A percentile compares a stretch with the other conserved stretches of the same genome.
phyloP scores from a whole-genome alignment of 2,888 invertebrate species.

The Spicauda simplicius region DNA sequence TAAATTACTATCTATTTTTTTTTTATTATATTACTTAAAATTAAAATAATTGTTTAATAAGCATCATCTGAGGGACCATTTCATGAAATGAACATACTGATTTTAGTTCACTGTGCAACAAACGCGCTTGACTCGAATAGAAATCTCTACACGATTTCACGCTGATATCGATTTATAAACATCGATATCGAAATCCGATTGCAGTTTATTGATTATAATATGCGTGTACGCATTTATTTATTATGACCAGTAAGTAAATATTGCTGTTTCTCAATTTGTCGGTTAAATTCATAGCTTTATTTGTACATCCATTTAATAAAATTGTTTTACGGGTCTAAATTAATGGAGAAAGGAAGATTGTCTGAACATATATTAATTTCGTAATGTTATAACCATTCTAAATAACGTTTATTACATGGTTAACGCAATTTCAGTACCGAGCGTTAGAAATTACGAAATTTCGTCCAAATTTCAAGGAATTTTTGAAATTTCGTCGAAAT shows the following conservation, averaged over 20 bases:
- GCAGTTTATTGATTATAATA: constrained; percentile 35
- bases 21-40: too few species aligned
- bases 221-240: constrained; percentile 35
- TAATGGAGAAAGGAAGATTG: not conserved
- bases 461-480: too few species aligned
- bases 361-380: not conserved
- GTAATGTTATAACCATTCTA: not conserved
- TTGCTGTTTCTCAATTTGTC: constrained; percentile 32
- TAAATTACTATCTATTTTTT: too few species aligned
- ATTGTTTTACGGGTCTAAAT: constrained; percentile 12
- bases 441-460: too few species aligned
- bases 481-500: too few species aligned
- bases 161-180: constrained; percentile 48
- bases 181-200: constrained; percentile 40
- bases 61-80: not conserved
- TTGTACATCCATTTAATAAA: constrained; percentile 17
- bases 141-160: constrained; percentile 47
- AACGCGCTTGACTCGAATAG: constrained; percentile 48
- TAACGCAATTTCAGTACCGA: too few species aligned
- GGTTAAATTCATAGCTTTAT: constrained; percentile 27
- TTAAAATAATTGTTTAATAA: too few species aligned
- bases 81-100: not conserved
- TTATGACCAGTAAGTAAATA: constrained; percentile 26
- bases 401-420: not conserved
- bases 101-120: constrained; percentile 11